Conservation (phyloP, 1,140 invertebrate species). For the Drosophila obscura region DNA sequence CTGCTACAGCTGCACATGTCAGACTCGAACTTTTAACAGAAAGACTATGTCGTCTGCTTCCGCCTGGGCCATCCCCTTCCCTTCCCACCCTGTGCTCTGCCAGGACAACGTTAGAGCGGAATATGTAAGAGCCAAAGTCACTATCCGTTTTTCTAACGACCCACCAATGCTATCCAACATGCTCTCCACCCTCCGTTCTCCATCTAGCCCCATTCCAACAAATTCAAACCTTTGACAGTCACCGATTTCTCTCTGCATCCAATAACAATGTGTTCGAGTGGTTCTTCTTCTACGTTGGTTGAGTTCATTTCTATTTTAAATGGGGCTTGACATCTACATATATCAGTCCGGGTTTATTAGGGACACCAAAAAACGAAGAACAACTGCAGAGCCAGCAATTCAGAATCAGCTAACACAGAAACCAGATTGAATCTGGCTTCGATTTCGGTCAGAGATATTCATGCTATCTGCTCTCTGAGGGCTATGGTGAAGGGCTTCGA, state of each 20-base stretch:
- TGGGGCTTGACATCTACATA: neutral
- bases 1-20: conserved; percentile 68
- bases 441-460: too few relatives aligned
- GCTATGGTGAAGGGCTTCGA: too few relatives aligned
- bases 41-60: conserved; percentile 67
- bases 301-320: conserved; percentile 25
- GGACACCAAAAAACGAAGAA: neutral
- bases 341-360: neutral
- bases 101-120: conserved; percentile 18
- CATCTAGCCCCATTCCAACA: neutral
- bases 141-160: conserved; percentile 56
- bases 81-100: neutral
- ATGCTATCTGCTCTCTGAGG: too few relatives aligned
- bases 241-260: conserved; percentile 49
- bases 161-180: conserved; percentile 26
- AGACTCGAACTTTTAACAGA: conserved; percentile 74
- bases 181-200: neutral
- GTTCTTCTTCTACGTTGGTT: conserved; percentile 25
- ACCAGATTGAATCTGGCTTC: too few relatives aligned
- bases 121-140: conserved; percentile 46
- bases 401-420: too few relatives aligned
- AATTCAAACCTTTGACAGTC: conserved; percentile 29
- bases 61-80: conserved; percentile 29
- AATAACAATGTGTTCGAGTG: conserved; percentile 62
- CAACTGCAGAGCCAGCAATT: too few relatives aligned